Base-by-base conservation (phyloP, 2,797 vertebrate genomes). In the Parotocinclus haroldoi region DNA sequence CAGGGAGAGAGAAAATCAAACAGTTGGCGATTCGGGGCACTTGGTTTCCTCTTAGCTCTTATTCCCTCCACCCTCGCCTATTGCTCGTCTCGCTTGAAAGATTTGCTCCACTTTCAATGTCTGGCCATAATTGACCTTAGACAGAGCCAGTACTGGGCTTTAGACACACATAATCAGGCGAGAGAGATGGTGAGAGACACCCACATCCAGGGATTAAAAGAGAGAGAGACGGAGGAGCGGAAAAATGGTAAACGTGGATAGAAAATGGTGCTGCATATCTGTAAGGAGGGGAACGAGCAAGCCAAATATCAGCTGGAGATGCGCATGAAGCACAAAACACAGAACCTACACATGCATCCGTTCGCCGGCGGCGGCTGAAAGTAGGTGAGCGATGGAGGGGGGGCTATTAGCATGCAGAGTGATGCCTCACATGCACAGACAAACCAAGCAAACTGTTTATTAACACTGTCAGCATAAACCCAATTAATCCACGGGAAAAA, bases 41-140 rank as follows among this genome's bases (percentile, higher is more conserved):
- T 80, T 79, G 73, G 84, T 88, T 88, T 84, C 75, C 68, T 52
- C 58, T 59, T 12, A 1, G 9, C 39, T 40, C 14, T n/a, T n/a
- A 17, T 37, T 13, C 38, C 52, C 40, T 13, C 55, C 12, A 13
- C 64, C 51, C 63, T 75, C 75, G 68, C 77, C 81, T 78, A 83
- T 83, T 81, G 5, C 80, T 76, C 70, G 74, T 74, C 78, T 83
- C 81, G 68, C 77, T 71, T 53, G 66, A 61, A 71, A 80, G 78
- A 85, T 82, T 84, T 66, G 81, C 79, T 75, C 74, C 56, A 70
- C 82, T 85, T 81, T 80, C 77, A 86, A 84, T 82, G 80, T 76
- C 82, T 79, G 77, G 77, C 77, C 81, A 77, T 86, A 87, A 88
- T 86, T 88, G 88, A 91, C 89, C 88, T 91, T 90, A 87, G 82